Conservation (phyloP, 1,140 invertebrate genomes). For the Drosophila eugracilis region DNA sequence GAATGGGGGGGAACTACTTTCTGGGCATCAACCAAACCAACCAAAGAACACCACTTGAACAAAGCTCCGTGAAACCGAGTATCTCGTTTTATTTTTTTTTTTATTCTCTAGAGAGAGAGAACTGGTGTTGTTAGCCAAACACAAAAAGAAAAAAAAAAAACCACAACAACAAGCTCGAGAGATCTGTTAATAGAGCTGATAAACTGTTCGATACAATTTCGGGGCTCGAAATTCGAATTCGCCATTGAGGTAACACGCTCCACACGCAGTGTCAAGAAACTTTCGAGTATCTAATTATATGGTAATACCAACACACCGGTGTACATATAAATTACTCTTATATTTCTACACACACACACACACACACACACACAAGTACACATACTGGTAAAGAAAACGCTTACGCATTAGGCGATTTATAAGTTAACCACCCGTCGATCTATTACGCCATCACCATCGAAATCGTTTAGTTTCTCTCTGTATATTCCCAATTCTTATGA, state of each 20-base stretch:
- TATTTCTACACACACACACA: too few species aligned
- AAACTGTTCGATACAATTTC: conserved; percentile 75
- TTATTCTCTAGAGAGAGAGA: not conserved
- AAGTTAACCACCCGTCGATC: conserved; percentile 67
- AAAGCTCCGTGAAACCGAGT: conserved; percentile 27
- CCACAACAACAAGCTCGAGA: conserved; percentile 34
- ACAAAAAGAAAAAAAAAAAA: not conserved
- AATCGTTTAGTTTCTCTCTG: conserved; percentile 24
- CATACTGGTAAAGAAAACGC: conserved; percentile 30
- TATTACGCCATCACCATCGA: conserved; percentile 67
- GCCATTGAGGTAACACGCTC: conserved; percentile 26
- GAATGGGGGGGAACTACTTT: conserved; percentile 9
- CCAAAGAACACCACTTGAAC: conserved; percentile 27
- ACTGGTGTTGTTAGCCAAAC: conserved; percentile 6
- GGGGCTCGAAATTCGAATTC: conserved; percentile 22
- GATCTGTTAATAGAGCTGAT: conserved; percentile 81
- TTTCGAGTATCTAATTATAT: conserved; percentile 81
- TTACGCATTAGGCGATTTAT: conserved; percentile 50
- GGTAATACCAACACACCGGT: conserved; percentile 77
- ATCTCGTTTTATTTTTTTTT: conserved; percentile 15
- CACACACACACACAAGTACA: conserved; percentile 55
- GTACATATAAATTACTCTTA: conserved; percentile 82
- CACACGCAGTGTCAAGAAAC: conserved; percentile 71
- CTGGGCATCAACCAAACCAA: conserved; percentile 12
- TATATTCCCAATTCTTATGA: conserved; percentile 10